phyloP scores from a whole-genome alignment of 2,888 invertebrate genomes.

The Tipula unca region DNA sequence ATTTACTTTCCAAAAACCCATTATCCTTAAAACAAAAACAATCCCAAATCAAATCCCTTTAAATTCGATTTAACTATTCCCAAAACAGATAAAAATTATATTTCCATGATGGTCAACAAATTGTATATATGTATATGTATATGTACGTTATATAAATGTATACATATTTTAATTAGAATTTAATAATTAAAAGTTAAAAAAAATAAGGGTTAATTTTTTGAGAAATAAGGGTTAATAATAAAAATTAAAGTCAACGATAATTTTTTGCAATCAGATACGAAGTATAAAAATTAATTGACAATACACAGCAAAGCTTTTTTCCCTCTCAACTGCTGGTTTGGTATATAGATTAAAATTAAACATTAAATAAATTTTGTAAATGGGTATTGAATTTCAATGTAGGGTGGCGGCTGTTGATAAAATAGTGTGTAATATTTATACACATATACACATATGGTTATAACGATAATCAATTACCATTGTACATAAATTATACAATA shows the following conservation, averaged over 20 bases:
- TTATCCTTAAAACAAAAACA: neutral
- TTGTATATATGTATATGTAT: no score
- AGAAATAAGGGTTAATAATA: neutral
- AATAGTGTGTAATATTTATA: neutral
- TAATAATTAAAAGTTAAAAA: neutral
- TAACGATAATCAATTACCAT: neutral
- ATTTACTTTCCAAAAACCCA: neutral
- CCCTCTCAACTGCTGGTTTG: neutral
- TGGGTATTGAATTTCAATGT: neutral
- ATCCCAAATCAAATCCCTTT: neutral
- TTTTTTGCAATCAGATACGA: neutral
- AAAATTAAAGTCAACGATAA: neutral
- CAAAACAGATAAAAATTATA: neutral
- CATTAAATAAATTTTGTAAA: neutral
- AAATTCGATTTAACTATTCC: neutral
- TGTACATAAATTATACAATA: neutral
- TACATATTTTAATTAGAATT: constrained; percentile 8
- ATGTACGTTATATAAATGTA: no score
- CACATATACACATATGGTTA: neutral
- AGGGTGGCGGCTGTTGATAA: neutral
- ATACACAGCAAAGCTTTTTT: neutral
- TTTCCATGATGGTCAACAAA: neutral
- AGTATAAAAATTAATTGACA: neutral
- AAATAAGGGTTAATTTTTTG: neutral
- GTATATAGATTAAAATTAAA: neutral